Conservation (phyloP, 92 coral and sea anemone species). For the Epizoanthus rinbou region DNA sequence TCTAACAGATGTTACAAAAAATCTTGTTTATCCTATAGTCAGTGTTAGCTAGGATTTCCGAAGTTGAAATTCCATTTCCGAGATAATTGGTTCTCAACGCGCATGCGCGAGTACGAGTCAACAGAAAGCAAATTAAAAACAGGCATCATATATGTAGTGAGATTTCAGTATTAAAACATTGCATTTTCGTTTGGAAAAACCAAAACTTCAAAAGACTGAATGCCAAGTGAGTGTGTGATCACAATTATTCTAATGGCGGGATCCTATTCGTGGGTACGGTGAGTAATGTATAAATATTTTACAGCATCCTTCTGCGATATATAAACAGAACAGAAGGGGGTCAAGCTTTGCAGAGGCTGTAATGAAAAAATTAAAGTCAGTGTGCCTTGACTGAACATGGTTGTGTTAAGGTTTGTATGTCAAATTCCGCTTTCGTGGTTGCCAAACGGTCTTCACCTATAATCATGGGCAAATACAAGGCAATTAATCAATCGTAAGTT, state of each 20-base stretch:
- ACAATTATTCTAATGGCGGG: neutral
- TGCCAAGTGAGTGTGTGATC: neutral
- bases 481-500: constrained; percentile 13
- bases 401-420: neutral
- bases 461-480: neutral
- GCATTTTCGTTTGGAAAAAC: neutral
- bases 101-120: neutral
- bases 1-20: neutral
- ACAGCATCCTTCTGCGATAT: neutral
- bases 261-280: neutral
- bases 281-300: constrained; percentile 20
- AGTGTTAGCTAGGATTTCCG: no score
- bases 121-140: neutral
- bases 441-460: neutral
- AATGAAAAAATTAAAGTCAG: constrained; percentile 12
- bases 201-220: neutral
- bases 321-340: constrained; percentile 26
- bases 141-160: neutral
- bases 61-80: constrained; percentile 3
- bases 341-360: neutral
- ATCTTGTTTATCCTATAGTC: neutral
- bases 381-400: neutral
- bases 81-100: constrained; percentile 3
- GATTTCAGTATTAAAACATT: neutral
- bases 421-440: neutral